Evolutionary conservation across 2,113 vertebrate genomes (phyloP).

Genomic region (Trochalopteron elliotii): DNA sequence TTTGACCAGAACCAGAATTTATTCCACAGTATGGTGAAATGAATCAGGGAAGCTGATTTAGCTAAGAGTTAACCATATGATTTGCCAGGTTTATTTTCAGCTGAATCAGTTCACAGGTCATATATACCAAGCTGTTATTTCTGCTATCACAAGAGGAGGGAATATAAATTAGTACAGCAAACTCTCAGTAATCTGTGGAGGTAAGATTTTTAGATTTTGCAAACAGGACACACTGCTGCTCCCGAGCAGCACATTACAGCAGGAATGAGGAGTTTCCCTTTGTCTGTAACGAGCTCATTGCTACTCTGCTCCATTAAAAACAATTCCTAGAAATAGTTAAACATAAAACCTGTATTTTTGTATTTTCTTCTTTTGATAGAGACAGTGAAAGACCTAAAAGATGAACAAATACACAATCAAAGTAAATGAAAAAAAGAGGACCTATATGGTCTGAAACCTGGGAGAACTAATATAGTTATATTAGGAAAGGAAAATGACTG

Average conservation of each 20-base stretch:
- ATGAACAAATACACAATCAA: not conserved
- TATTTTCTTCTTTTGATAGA: not conserved
- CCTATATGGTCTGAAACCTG: not conserved
- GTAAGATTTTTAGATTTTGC: not conserved
- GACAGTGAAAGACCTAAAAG: not conserved
- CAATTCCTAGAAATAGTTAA: not conserved
- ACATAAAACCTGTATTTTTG: not conserved
- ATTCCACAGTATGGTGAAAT: not conserved
- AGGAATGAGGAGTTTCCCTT: not conserved
- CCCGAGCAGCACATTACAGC: not conserved
- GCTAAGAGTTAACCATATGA: not conserved
- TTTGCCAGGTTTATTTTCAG: conserved; percentile 23
- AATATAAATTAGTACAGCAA: not conserved
- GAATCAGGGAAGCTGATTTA: not conserved
- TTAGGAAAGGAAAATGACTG: not conserved
- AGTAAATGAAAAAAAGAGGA: not conserved
- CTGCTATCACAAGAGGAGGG: not conserved
- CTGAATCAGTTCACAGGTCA: not conserved
- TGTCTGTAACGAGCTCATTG: not conserved
- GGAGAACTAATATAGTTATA: not conserved
- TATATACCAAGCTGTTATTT: not conserved
- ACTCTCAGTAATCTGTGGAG: not conserved
- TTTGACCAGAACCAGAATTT: not conserved
- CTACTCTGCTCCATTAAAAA: not conserved
- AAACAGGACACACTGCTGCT: not conserved